Base-by-base conservation (phyloP, 1,140 invertebrate species). In the Lasioglossum albipes region DNA sequence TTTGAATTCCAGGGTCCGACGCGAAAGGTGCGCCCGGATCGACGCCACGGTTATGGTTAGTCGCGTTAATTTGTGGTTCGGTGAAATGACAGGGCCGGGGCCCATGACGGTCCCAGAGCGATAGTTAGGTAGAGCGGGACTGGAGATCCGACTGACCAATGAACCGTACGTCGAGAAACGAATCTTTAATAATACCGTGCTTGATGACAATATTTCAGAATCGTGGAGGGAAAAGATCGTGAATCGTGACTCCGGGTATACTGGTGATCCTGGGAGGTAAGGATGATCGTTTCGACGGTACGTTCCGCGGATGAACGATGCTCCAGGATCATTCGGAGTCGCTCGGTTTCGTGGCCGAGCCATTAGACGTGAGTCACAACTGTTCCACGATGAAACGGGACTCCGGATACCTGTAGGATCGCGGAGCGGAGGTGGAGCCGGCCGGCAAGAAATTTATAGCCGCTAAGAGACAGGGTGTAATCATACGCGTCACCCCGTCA, bases 401-500 rank as follows among this genome's bases (percentile, higher is more conserved):
- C 74, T 81, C 71, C 57, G 36, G 77, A 86, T 89, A 88, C 87
- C 87, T 88, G 87, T 88, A 79, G 87, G 78, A 88, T 88, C 82
- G 81, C 87, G 82, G 84, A 54, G 57, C 65, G 62, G 57, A 79
- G 86, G 75, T 79, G 76, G 78, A 73, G 61, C 78, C 81, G 86
- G 80, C 81, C 79, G 78, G 61, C 72, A 82, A 74, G 88, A 91
- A 89, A 93, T 93, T 93, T 93, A 93, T 93, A 89, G 90, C 88
- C 89, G 82, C 78, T 90, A 88, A 77, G 89, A 89, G 91, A 91
- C 91, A 92, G 89, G 90, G 89, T 93, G 90, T 92, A 92, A 92
- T 93, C 91, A 93, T 91, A 91, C 89, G 87, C 90, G 91, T 93
- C 90, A 92, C 88, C 90, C 91, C 89, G 88, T 92, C 91, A 91